These are phyloP conservation scores for Enteromius trimaculatus DNA, from an alignment of 2,797 vertebrate genomes.

Conservation along the genomic window DNA sequence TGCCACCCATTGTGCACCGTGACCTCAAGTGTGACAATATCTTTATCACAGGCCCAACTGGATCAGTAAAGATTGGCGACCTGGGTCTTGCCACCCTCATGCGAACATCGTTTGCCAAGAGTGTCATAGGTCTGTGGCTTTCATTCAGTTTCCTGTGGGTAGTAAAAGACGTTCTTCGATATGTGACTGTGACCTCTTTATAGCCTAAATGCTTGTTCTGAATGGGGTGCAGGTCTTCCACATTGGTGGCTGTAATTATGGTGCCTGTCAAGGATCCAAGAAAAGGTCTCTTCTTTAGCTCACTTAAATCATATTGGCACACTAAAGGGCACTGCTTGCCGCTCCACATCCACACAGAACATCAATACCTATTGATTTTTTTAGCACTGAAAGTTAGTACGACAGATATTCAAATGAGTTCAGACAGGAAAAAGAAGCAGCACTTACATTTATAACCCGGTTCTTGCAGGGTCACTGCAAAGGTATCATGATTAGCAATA, in stretches of 20 bases:
- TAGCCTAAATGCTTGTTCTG: not conserved
- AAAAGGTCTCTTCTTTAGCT: not conserved
- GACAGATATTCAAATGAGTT: not conserved
- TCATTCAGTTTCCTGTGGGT: not conserved
- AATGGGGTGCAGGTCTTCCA: not conserved
- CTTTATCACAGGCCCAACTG: constrained; percentile 96
- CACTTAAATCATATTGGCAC: not conserved
- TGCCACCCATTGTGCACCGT: constrained; percentile 94
- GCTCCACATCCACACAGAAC: constrained; percentile 2
- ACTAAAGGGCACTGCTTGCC: not conserved
- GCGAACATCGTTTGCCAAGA: constrained; percentile 96
- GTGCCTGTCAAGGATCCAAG: not conserved
- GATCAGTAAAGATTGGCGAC: constrained; percentile 96
- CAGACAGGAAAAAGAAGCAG: not conserved
- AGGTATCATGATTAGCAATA: not conserved
- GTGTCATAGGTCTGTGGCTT: constrained; percentile 87
- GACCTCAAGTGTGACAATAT: constrained; percentile 98
- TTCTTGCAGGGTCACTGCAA: not conserved
- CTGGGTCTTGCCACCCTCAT: constrained; percentile 94
- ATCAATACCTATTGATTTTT: constrained; percentile 33
- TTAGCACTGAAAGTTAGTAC: not conserved
- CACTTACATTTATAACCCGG: not conserved
- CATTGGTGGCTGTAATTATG: not conserved
- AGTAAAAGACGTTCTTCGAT: not conserved
- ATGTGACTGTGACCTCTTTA: not conserved